These are phyloP conservation scores for Epinephelus awoara DNA, from an alignment of 2,797 vertebrate species.

Conservation along the genomic window DNA sequence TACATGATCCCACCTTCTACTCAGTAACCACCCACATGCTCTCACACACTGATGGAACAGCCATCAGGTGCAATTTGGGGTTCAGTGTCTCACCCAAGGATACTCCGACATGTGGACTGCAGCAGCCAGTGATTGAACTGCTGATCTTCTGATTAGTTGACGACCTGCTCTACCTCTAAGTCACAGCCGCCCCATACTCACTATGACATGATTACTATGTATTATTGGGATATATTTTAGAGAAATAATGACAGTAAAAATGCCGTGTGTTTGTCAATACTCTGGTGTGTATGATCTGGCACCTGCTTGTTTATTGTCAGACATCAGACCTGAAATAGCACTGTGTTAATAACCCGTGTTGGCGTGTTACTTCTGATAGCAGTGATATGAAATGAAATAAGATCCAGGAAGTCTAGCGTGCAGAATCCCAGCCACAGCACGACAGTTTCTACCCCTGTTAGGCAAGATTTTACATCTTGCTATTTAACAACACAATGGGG, in stretches of 20 bases:
- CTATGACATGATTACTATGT: neutral
- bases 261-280: neutral
- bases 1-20: too few species aligned
- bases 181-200: too few species aligned
- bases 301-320: constrained; percentile 3
- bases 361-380: neutral
- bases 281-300: neutral
- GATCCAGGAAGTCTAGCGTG: constrained; percentile 2
- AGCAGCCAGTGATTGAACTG: too few species aligned
- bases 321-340: neutral
- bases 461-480: constrained; percentile 19
- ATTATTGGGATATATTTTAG: neutral
- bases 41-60: too few species aligned
- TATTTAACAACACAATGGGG: constrained; percentile 29
- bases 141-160: too few species aligned
- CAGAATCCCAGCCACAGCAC: neutral
- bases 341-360: neutral
- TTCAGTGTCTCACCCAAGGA: too few species aligned
- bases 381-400: neutral
- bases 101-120: too few species aligned
- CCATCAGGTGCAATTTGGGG: too few species aligned
- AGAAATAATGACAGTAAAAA: neutral
- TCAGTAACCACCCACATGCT: too few species aligned
- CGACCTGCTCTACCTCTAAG: too few species aligned
- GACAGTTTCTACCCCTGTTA: constrained; percentile 7